Evolutionary conservation across 1,140 invertebrate genomes (phyloP), one percentile per base, ranked within the genome.

Genomic region (Drosophila asahinai): DNA sequence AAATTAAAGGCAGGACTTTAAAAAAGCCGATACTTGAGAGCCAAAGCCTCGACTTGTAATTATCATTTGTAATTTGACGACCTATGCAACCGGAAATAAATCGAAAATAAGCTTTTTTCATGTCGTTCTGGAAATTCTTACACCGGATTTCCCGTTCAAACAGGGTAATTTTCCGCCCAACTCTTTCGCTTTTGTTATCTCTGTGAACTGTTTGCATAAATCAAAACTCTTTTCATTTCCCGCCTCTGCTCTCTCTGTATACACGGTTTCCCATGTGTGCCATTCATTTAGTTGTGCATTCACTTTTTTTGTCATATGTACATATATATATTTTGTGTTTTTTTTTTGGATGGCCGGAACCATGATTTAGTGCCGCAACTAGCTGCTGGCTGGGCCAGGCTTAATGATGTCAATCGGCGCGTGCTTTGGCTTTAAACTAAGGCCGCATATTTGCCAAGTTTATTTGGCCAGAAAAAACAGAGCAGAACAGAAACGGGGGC

Each of bases 381-480:
- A 70, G 45, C 62, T 63, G 57, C 57, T 38, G 45, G 54, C 22
- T 68, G 77, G 54, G 49, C 77, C 70, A 51, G 49, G 86, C 63
- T 77, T 89, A 89, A 89, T 89, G 84, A 89, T 89, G 84, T 90
- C 86, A 90, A 89, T 89, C 84, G 83, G 77, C 75, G 77, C 62
- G 81, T 81, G 78, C 77, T 63, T 68, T 51, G 58, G 77, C 77
- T 90, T 89, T 84, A 89, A 89, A 87, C 64, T 79, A 60, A 63
- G 72, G 81, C 77, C 84, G 77, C 78, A 87, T 86, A 89, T 83
- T 87, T 89, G 74, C 74, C 65, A 77, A 87, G 81, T 89, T 89
- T 90, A 89, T 89, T 89, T 89, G 86, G 77, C 63, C 84, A 73
- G 61, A 57, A 64, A 61, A 57, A 51, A 60, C 2, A 30, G 19